phyloP scores from a whole-genome alignment of 2,888 invertebrate genomes.

The Lepidochitona cinerea region DNA sequence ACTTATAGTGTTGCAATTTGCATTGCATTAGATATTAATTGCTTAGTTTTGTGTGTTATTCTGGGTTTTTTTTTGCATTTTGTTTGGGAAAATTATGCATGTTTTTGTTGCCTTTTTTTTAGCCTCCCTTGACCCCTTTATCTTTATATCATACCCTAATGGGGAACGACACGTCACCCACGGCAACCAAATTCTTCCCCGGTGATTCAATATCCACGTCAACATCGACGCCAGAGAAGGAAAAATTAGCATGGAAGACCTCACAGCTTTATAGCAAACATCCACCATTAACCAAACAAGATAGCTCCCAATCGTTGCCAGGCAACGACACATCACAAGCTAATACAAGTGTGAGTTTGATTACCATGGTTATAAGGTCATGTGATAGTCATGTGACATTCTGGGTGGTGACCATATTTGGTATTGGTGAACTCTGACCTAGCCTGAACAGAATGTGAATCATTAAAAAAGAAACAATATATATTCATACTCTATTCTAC shows the following conservation, averaged over 20 bases:
- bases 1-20: too few species aligned
- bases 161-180: not conserved
- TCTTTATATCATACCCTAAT: not conserved
- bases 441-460: too few species aligned
- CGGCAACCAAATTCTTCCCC: not conserved
- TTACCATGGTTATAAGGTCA: not conserved
- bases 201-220: not conserved
- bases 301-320: not conserved
- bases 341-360: constrained; percentile 22
- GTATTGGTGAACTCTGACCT: too few species aligned
- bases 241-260: not conserved
- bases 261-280: not conserved
- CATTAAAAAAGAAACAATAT: too few species aligned
- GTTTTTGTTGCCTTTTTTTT: not conserved
- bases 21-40: too few species aligned
- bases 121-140: not conserved
- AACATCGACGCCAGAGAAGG: not conserved
- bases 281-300: not conserved
- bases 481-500: too few species aligned
- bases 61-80: too few species aligned
- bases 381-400: too few species aligned
- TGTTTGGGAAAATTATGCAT: not conserved
- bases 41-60: too few species aligned
- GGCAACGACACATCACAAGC: constrained; percentile 13
- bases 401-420: too few species aligned